Conservation (phyloP, 1,140 invertebrate genomes). For the Odontomachus brunneus region DNA sequence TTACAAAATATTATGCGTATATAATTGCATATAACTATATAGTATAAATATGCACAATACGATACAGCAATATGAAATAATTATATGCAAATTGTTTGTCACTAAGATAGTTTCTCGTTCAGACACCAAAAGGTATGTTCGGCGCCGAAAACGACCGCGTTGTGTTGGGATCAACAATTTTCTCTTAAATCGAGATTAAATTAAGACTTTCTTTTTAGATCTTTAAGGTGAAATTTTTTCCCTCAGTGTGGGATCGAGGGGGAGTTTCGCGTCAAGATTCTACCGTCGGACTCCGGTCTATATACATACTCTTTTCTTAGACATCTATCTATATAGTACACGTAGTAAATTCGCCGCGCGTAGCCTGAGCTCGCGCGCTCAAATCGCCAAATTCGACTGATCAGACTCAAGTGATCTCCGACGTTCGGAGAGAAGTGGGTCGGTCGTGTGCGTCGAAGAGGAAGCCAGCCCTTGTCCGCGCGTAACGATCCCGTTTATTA, state of each 20-base stretch:
- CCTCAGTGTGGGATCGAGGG: background rate
- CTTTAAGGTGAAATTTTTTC: too few species aligned
- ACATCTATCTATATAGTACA: slow-evolving; percentile 70
- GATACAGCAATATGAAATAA: too few species aligned
- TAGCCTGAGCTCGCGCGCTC: slow-evolving; percentile 13
- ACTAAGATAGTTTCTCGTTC: too few species aligned
- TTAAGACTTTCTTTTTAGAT: too few species aligned
- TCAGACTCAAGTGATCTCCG: slow-evolving; percentile 5
- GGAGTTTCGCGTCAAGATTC: slow-evolving; percentile 48
- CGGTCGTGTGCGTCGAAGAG: slow-evolving; percentile 7
- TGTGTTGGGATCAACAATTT: background rate
- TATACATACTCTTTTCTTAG: slow-evolving; percentile 62
- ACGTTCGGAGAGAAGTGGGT: background rate
- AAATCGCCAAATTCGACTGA: slow-evolving; percentile 12
- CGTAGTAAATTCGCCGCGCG: slow-evolving; percentile 45
- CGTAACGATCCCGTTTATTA: background rate
- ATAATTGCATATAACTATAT: too few species aligned
- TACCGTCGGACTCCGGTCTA: slow-evolving; percentile 56
- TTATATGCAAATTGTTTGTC: too few species aligned
- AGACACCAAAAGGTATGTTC: background rate
- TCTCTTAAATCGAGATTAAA: background rate
- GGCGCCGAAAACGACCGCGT: background rate
- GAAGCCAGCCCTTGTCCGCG: slow-evolving; percentile 1
- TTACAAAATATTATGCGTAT: too few species aligned
- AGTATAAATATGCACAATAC: too few species aligned